Base-by-base conservation (phyloP, 2,888 invertebrate species). In the Pecten maximus region DNA sequence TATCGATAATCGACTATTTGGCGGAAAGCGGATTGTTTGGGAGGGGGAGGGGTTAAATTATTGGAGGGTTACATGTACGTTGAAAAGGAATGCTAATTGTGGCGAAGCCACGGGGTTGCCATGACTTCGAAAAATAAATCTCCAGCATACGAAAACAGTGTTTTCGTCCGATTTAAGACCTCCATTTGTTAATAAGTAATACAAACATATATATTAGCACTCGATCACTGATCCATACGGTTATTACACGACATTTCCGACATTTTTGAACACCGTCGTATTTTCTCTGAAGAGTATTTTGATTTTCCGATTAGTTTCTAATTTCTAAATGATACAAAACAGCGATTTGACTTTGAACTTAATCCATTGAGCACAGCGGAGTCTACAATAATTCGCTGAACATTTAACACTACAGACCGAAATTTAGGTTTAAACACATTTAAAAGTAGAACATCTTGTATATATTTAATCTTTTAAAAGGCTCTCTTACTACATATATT, bases 391-490 rank as follows among this genome's bases (percentile, higher is more conserved):
- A 60, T n/a, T 60, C 60, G 60, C 23, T 60, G 23, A 60, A 60
- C 8, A n/a, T 16, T 60, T 23, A 60, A 60, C 8, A n/a, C 6
- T 35, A 74, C 0, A 19, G 23, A 19, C 6, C 35, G 35, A 74
- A 74, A 28, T 12, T 28, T 2, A 6, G 74, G 2, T 35, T 74
- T 74, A 74, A 74, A 74, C 35, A 15, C 74, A 35, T 74, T 74
- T 15, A 74, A 23, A 74, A 35, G 35, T 74, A 74, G 74, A 74
- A 74, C 35, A 74, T n/a, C 19, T 8, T 19, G n/a, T 19, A 0
- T n/a, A n/a, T 15, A 74, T 28, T 74, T 74, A 74, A 74, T 74
- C 74, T 74, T 74, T 74, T 74, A 74, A 54, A 74, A 74, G 74
- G 28, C 28, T 74, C n/a, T 28, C 2, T 10, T 12, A 74, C 74